Base-by-base conservation (phyloP, 2,888 invertebrate species). In the Drosophila emarginata region DNA sequence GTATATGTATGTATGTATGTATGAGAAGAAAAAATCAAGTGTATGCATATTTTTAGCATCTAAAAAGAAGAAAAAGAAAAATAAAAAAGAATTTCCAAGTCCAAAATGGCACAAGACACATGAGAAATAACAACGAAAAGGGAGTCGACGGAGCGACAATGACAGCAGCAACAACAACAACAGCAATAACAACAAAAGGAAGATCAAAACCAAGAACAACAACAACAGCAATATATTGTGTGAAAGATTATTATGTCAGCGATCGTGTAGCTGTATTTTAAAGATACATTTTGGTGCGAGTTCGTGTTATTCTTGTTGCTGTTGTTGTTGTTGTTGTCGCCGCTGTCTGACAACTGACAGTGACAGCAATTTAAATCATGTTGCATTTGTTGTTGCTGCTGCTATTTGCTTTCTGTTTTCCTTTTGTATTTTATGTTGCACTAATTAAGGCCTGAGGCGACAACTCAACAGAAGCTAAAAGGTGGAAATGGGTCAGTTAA, bases 291-390 rank as follows among this genome's bases (percentile, higher is more conserved):
- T 28, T 15, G 39, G 54, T 32, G 54, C 32, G 21, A 51, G 58
- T 32, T 28, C 32, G 40, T 62, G 56, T 26, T 59, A 52, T 66
- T 54, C 63, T 52, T 69, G 51, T 14, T 54, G 67, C n/a, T 61
- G 61, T 28, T 65, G 65, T 54, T 51, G 66, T 23, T 62, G 85
- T 64, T 87, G 85, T 87, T 78, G 72, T 84, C 77, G 85, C 75
- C 67, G 71, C 66, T 88, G 87, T 86, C 78, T 70, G 88, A 80
- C 88, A 82, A 71, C 80, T 88, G 87, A 79, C 89, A 89, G 88
- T 85, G 88, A 89, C 90, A 88, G 87, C 89, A 89, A 89, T 88
- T 90, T 87, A 86, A 82, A 87, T 89, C 80, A 81, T 85, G 79
- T 80, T 81, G 76, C 87, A 74, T 76, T 82, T 74, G 63, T 65